These are phyloP conservation scores for Melanotaenia trifasciata DNA, from an alignment of 2,797 vertebrate species.

Conservation along the genomic window DNA sequence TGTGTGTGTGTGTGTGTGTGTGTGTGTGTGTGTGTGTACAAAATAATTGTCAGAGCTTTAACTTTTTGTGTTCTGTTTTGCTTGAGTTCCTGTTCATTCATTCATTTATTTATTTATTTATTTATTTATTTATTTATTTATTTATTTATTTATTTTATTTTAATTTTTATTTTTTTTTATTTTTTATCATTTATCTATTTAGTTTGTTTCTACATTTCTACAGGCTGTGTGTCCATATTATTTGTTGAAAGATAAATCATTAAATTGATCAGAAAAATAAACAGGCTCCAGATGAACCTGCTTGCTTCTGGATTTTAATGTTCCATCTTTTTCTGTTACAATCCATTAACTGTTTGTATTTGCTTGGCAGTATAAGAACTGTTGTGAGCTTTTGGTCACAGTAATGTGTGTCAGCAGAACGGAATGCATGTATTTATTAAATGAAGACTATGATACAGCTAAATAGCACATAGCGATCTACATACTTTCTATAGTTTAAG, in stretches of 20 bases:
- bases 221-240: not conserved
- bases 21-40: too few species aligned
- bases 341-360: slow-evolving; percentile 12
- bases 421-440: not conserved
- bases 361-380: slow-evolving; percentile 14
- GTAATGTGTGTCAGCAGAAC: not conserved
- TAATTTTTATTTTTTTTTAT: too few species aligned
- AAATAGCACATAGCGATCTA: not conserved
- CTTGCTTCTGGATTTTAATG: slow-evolving; percentile 10
- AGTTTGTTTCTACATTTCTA: not conserved
- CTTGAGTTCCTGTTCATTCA: too few species aligned
- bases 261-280: slow-evolving; percentile 16
- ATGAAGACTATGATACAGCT: not conserved
- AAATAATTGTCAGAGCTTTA: too few species aligned
- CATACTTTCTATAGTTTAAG: not conserved
- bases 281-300: not conserved
- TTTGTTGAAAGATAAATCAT: slow-evolving; percentile 5
- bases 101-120: not conserved
- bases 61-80: too few species aligned
- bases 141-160: too few species aligned
- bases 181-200: not conserved
- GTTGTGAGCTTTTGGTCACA: not conserved
- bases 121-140: not conserved
- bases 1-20: too few species aligned
- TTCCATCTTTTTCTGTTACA: slow-evolving; percentile 30